Evolutionary conservation across 2,888 invertebrate genomes (phyloP).

Genomic region (Elegia similella): DNA sequence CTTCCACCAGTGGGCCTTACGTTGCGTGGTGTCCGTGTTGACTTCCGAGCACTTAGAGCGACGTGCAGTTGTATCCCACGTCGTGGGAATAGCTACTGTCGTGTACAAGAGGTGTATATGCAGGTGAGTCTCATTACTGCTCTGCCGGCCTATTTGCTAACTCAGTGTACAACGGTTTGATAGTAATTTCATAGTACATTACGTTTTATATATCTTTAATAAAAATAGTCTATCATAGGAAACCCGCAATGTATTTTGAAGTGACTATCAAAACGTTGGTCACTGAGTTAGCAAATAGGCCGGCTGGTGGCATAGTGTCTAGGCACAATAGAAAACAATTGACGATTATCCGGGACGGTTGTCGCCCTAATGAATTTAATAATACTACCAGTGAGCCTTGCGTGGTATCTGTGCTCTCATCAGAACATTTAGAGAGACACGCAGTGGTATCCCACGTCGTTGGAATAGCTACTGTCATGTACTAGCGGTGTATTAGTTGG

Average conservation of each 20-base stretch:
- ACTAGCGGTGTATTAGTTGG: conserved; percentile 56
- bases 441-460: conserved; percentile 37
- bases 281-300: no score
- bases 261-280: no score
- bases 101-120: conserved; percentile 55
- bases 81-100: conserved; percentile 43
- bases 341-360: no score
- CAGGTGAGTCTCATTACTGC: conserved; percentile 42
- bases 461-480: conserved; percentile 47
- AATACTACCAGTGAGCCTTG: conserved; percentile 12
- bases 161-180: no score
- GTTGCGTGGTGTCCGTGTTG: conserved; percentile 51
- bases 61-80: conserved; percentile 33
- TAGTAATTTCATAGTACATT: no score
- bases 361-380: no score
- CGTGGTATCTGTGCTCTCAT: conserved; percentile 51
- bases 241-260: no score
- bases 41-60: conserved; percentile 45
- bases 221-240: no score
- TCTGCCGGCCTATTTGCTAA: no score
- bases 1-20: conserved; percentile 81
- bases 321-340: no score
- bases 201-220: no score
- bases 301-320: no score
- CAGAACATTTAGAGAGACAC: conserved; percentile 37